These are phyloP conservation scores for Caenorhabditis doughertyi DNA, from an alignment of 2,888 invertebrate species.

Conservation along the genomic window DNA sequence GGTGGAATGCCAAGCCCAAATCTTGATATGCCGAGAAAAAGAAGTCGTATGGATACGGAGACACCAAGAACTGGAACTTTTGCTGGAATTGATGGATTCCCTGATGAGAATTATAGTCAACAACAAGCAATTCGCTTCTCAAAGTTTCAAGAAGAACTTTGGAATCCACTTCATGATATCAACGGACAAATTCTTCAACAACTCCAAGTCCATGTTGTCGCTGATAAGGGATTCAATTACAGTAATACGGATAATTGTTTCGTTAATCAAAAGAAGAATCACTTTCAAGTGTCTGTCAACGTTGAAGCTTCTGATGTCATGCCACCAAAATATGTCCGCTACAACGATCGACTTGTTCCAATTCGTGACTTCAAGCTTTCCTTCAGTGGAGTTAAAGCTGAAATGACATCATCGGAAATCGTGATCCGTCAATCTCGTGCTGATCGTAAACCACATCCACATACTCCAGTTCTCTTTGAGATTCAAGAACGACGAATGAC, in stretches of 20 bases:
- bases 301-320: constrained; percentile 83
- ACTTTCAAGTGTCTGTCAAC: constrained; percentile 87
- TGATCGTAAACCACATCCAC: constrained; percentile 91
- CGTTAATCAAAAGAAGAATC: constrained; percentile 99
- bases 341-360: constrained; percentile 88
- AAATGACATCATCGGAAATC: constrained; percentile 95
- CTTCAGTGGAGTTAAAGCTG: constrained; percentile 96
- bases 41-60: constrained; percentile 63
- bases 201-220: constrained; percentile 89
- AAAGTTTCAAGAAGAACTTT: constrained; percentile 77
- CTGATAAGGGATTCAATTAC: constrained; percentile 99
- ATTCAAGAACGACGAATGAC: constrained; percentile 88
- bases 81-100: constrained; percentile 26
- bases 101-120: constrained; percentile 58
- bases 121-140: constrained; percentile 76
- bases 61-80: constrained; percentile 29
- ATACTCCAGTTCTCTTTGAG: constrained; percentile 79
- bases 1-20: constrained; percentile 63
- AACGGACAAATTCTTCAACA: constrained; percentile 70
- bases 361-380: constrained; percentile 94
- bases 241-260: constrained; percentile 97
- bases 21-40: constrained; percentile 60
- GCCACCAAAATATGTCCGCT: constrained; percentile 83
- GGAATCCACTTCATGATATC: constrained; percentile 78
- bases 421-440: constrained; percentile 98